Conservation (phyloP, 1,140 invertebrate genomes). For the Pseudomyrmex pallidus region DNA sequence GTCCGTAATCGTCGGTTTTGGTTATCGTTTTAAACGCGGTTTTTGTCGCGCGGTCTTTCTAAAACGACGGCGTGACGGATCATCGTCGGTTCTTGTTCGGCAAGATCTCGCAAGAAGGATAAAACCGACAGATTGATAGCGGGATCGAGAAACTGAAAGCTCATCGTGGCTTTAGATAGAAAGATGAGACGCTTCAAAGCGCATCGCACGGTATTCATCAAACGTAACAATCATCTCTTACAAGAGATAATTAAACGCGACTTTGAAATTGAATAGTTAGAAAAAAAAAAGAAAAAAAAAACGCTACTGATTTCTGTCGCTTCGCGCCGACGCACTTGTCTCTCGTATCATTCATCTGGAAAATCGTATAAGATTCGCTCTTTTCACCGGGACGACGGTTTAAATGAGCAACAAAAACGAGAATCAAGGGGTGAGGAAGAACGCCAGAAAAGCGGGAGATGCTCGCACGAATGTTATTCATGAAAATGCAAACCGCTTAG, state of each 20-base stretch:
- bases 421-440: constrained; percentile 8
- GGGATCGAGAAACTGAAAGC: background rate
- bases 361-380: background rate
- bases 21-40: too few relatives aligned
- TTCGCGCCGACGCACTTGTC: background rate
- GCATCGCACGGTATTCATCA: background rate
- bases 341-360: background rate
- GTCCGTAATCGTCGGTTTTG: constrained; percentile 50
- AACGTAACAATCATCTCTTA: background rate
- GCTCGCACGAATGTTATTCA: constrained; percentile 46
- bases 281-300: background rate
- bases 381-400: background rate
- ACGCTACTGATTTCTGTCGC: background rate
- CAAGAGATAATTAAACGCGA: background rate
- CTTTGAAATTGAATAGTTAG: background rate
- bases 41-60: too few relatives aligned
- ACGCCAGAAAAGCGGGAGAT: constrained; percentile 11
- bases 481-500: constrained; percentile 57
- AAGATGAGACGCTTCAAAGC: constrained; percentile 33
- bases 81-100: constrained; percentile 1
- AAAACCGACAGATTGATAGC: constrained; percentile 15
- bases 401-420: constrained; percentile 29
- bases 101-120: constrained; percentile 38
- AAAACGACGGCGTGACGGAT: too few relatives aligned
- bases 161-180: background rate